Evolutionary conservation across 2,888 invertebrate species (phyloP), one percentile per base, ranked within the genome.

Genomic region (Galerucella calmariensis): DNA sequence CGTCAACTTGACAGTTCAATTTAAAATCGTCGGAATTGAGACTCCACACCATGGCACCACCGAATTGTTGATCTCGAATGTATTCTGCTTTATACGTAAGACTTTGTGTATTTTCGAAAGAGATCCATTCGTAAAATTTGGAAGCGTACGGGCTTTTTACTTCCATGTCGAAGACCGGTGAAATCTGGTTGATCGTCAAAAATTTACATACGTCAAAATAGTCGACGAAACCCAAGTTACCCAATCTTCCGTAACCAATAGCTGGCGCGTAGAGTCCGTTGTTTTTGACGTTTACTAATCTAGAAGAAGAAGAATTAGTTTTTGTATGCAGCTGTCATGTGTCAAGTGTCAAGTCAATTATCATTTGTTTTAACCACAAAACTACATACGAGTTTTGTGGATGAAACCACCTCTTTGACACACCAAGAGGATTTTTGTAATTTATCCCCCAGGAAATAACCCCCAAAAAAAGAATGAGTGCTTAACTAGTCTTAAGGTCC

Each of bases 11-110:
- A 83, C 94, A 95, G 20, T 86, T 84, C 5, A 91, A 91, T 69
- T 88, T 88, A 84, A 91, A 92, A 86, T 97, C 96, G 85, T 97
- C 97, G 2, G 91, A 90, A 84, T 96, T 96, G 35, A 97, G 88
- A 11, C 94, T 93, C 87, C 93, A 95, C 74, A 96, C 89, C 96
- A 96, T 96, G 6, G 93, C 94, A 48, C 97, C 97, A 66, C 93
- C 93, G 80, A 94, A 90, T 51, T 90, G 88, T 67, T 91, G 89
- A 87, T 77, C 79, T 67, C 80, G 78, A 51, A 81, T 78, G 69
- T 77, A 82, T 63, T 82, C 83, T 82, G 91, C 93, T 88, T 95
- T 96, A 81, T 91, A 91, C 70, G 88, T 88, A 2, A 95, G 89
- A 86, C 96, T 96, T 67, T 89, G 86, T 41, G 90, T 89, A 81